Evolutionary conservation across 2,888 invertebrate species (phyloP).

Genomic region (Scelioninae gen. 1): DNA sequence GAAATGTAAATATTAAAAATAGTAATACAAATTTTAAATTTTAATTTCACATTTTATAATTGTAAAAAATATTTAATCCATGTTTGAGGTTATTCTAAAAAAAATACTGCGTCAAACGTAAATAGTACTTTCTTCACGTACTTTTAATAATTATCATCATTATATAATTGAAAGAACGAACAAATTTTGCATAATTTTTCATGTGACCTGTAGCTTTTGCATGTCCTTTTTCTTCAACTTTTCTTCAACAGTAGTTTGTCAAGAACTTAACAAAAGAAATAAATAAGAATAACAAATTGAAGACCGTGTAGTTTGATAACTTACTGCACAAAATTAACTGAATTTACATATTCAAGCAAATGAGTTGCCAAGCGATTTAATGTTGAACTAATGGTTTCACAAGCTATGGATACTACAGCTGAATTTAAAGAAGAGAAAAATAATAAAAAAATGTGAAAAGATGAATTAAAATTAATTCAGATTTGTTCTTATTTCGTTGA

Average conservation of each 20-base stretch:
- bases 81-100: too few relatives aligned
- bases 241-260: not conserved
- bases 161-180: too few relatives aligned
- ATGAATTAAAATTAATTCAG: conserved; percentile 7
- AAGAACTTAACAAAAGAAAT: conserved; percentile 1
- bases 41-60: too few relatives aligned
- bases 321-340: conserved; percentile 10
- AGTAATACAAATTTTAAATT: too few relatives aligned
- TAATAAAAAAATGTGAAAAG: not conserved
- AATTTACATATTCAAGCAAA: conserved; percentile 42
- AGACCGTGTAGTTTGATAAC: conserved; percentile 4
- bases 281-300: conserved; percentile 26
- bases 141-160: too few relatives aligned
- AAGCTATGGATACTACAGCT: conserved; percentile 23
- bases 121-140: too few relatives aligned
- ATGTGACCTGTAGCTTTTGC: too few relatives aligned
- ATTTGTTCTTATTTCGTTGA: conserved; percentile 31
- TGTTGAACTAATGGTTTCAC: conserved; percentile 36
- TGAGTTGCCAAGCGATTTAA: conserved; percentile 46
- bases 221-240: too few relatives aligned
- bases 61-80: too few relatives aligned
- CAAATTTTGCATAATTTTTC: too few relatives aligned
- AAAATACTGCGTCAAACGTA: too few relatives aligned
- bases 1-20: too few relatives aligned
- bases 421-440: conserved; percentile 10